A percentile compares a stretch with the other conserved stretches of the same genome.
Conservation (phyloP, 1,140 invertebrate species). For the Brachionus rotundiformis region DNA sequence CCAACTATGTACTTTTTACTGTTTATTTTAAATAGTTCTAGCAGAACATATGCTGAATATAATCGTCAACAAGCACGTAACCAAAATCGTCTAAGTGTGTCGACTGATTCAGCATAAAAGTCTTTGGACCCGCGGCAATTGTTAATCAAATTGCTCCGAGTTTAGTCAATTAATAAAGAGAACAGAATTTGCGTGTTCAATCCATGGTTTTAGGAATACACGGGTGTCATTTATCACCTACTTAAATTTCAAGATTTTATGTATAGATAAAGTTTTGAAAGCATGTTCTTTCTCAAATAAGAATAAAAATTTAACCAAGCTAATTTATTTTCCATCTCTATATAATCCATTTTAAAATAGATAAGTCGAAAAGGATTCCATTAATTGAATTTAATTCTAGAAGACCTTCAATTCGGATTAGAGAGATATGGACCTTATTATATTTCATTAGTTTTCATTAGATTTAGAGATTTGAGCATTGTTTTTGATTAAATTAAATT, state of each 20-base stretch:
- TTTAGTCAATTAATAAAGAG: neutral
- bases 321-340: too few species aligned
- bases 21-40: neutral
- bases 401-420: constrained; percentile 15
- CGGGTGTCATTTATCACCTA: constrained; percentile 20
- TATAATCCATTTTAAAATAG: too few species aligned
- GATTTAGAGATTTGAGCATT: neutral
- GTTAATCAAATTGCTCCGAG: neutral
- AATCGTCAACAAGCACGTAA: neutral
- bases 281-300: constrained; percentile 21
- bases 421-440: constrained; percentile 29
- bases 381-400: constrained; percentile 27
- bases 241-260: constrained; percentile 6
- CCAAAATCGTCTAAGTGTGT: neutral
- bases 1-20: neutral
- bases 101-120: neutral
- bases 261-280: neutral
- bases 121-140: neutral
- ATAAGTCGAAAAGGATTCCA: neutral
- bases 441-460: constrained; percentile 11
- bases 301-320: too few species aligned
- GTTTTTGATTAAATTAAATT: constrained; percentile 30
- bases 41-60: neutral
- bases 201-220: neutral
- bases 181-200: neutral